Percentiles rank a stretch among this genome's conserved stretches.
phyloP scores from a whole-genome alignment of 2,797 vertebrate genomes.

The Poeciliopsis infans region DNA sequence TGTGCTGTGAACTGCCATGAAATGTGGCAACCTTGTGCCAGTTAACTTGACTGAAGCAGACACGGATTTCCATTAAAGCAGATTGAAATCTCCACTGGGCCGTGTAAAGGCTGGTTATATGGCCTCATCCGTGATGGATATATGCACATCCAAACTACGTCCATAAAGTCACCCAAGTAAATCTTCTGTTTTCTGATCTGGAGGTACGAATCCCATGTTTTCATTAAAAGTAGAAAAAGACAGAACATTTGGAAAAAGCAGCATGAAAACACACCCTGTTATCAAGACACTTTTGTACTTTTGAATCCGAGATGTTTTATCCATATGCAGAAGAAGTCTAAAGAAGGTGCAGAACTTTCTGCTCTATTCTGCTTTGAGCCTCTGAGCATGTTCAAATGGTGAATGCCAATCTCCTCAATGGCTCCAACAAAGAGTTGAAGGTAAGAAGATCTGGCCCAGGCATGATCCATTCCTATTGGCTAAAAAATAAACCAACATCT shows the following conservation, averaged over 20 bases:
- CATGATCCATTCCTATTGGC: too few relatives aligned
- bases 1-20: constrained; percentile 23
- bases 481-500: too few relatives aligned
- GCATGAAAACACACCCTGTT: background rate
- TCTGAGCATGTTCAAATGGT: constrained; percentile 11
- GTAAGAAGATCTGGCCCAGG: too few relatives aligned
- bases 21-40: constrained; percentile 27
- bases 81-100: constrained; percentile 65
- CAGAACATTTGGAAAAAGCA: background rate
- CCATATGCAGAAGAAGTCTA: constrained; percentile 30
- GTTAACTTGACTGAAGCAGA: constrained; percentile 52
- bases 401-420: constrained; percentile 34
- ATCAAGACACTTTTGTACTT: constrained; percentile 1
- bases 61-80: constrained; percentile 54
- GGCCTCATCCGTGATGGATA: constrained; percentile 50
- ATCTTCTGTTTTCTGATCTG: constrained; percentile 21
- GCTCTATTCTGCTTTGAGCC: constrained; percentile 31
- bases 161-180: constrained; percentile 16
- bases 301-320: constrained; percentile 50
- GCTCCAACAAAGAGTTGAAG: background rate
- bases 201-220: background rate
- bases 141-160: constrained; percentile 34
- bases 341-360: constrained; percentile 24
- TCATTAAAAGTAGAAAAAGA: background rate
- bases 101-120: constrained; percentile 51